Conservation (phyloP, 2,113 vertebrate species). For the Vulpes lagopus region DNA sequence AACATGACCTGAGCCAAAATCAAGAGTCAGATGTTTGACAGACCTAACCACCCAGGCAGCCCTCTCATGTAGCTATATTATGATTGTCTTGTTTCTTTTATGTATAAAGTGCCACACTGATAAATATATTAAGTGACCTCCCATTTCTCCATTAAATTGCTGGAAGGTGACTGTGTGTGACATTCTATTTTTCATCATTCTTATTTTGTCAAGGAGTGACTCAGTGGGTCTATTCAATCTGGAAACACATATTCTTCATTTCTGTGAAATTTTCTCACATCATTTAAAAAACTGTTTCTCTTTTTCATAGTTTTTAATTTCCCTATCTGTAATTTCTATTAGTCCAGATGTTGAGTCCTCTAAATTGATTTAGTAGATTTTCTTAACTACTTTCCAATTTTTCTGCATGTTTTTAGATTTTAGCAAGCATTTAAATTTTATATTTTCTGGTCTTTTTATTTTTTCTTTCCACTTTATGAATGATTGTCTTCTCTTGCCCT, state of each 20-base stretch:
- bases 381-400: background rate
- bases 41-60: too few relatives aligned
- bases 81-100: background rate
- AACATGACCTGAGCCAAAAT: too few relatives aligned
- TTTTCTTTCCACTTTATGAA: background rate
- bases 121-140: background rate
- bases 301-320: background rate
- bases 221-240: background rate
- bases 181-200: background rate
- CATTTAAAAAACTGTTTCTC: background rate
- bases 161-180: background rate
- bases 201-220: background rate
- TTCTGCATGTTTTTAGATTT: background rate
- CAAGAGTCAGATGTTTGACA: too few relatives aligned
- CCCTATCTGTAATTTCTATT: background rate
- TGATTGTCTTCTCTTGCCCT: background rate
- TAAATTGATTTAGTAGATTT: background rate
- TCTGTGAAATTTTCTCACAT: background rate
- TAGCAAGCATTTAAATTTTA: background rate
- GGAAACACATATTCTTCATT: background rate
- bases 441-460: background rate
- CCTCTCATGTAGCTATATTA: background rate
- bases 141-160: background rate
- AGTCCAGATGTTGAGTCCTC: background rate
- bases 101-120: background rate